Evolutionary conservation across 2,113 vertebrate species (phyloP), one percentile per base, ranked within the genome.

Genomic region (Ginglymostoma cirratum): DNA sequence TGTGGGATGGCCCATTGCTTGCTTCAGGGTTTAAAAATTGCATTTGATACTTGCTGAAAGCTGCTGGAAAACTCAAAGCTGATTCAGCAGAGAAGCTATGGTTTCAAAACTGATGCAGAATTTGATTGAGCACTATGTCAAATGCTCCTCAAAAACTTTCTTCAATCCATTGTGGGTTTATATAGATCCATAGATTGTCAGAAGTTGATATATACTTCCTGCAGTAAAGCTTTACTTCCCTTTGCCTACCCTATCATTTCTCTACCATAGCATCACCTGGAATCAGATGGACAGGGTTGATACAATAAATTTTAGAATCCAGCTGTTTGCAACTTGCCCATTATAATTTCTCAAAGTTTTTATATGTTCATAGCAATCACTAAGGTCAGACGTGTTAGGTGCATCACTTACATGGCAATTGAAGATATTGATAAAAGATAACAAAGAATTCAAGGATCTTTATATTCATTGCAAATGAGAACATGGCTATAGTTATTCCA

Each of bases 41-140:
- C 89, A 92, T 92, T 92, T 92, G 55, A 92, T 92, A 92, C 34
- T 92, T 92, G 34, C 89, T 92, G 89, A 92, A 92, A 61, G 34
- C 89, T 92, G 89, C 34, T 65, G 52, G 55, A 55, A 61, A 90
- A 30, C 30, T 66, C 65, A 92, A 19, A 66, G 89, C 89, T 66
- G 55, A 92, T 92, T 92, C 89, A 92, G 89, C 89, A 92, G 55
- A 92, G 15, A 92, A 92, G 89, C 66, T 65, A 92, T 38, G 30
- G 2, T 38, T 92, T 92, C 89, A 92, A 34, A 92, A 92, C 55
- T 66, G 89, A 92, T 92, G 34, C 61, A 65, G 34, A 92, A 92
- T 66, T 92, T 92, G 89, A 66, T 66, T 65, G 30, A 92, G 61
- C 34, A 61, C 55, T 66, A 66, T 66, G 55, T 92, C 87, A 61